Evolutionary conservation across 1,140 invertebrate species (phyloP), one percentile per base, ranked within the genome.

Genomic region (Ephestia elutella): DNA sequence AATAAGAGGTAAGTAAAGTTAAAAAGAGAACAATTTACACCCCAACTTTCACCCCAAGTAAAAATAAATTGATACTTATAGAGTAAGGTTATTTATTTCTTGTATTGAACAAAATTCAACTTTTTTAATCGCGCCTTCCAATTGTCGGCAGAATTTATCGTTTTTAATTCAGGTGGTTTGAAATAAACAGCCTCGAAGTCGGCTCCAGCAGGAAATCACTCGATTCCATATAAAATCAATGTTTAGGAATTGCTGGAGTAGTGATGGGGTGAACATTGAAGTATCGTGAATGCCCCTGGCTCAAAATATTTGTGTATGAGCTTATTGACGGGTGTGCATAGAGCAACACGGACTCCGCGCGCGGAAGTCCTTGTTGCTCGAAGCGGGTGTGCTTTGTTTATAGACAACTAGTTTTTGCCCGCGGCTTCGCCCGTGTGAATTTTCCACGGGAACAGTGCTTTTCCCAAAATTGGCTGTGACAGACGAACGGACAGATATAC

Each of bases 141-240:
- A 51, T 49, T 63, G 50, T 30, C 15, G 62, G 25, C 44, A 58
- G 35, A 62, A 63, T 63, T 63, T 63, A 63, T 63, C 49, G 62
- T 59, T 63, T 63, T 63, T 63, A 63, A 63, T 63, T 59, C 62
- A 38, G 55, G 57, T 59, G 62, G 61, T 53, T 20, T 17, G 19
- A 49, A 54, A 63, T 63, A 63, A 59, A 54, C 54, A 54, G 55
- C 25, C 50, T n/a, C 20, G 17, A 17, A 60, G 59, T 49, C 21
- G 50, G 49, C 53, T 60, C 38, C 54, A 10, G 54, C 54, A 35
- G 44, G 59, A 55, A 54, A 60, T 63, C 62, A 63, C 57, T 63
- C 32, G 54, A 58, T 55, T 56, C 44, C 49, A 54, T 56, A 63
- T 59, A 59, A 63, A 63, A 63, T 63, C 21, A 63, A 63, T 63